phyloP scores from a whole-genome alignment of 2,797 vertebrate genomes.

The Lacerta bilineata region DNA sequence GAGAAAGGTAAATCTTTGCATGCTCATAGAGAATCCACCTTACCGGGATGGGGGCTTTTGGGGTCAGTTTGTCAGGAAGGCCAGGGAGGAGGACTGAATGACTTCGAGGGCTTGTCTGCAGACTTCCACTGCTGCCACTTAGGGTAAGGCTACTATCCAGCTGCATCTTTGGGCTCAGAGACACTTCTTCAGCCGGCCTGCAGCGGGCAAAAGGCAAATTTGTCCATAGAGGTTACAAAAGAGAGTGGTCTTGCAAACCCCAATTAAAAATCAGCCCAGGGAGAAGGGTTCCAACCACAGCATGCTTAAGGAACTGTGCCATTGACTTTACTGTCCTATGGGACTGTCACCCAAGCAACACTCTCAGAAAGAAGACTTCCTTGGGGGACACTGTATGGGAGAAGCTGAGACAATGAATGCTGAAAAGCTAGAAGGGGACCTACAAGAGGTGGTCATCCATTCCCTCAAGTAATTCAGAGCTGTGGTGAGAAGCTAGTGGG shows the following conservation, averaged over 20 bases:
- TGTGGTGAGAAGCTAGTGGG: background rate
- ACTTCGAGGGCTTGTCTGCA: conserved; percentile 87
- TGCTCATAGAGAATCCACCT: background rate
- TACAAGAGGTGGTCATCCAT: background rate
- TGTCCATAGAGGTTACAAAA: conserved; percentile 27
- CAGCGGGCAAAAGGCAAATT: conserved; percentile 5
- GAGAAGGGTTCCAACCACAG: background rate
- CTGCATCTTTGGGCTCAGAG: conserved; percentile 89
- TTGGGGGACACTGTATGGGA: background rate
- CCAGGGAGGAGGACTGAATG: conserved; percentile 88
- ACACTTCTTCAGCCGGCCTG: conserved; percentile 89
- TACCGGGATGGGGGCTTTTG: conserved; percentile 87
- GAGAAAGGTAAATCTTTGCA: background rate
- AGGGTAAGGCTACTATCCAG: conserved; percentile 82
- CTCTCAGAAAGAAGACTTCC: background rate
- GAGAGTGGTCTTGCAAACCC: rapidly evolving
- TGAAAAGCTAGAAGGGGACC: background rate
- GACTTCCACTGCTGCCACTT: conserved; percentile 75
- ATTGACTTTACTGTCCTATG: background rate
- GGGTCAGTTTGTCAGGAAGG: conserved; percentile 84
- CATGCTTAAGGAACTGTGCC: background rate
- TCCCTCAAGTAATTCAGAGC: background rate
- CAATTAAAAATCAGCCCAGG: background rate
- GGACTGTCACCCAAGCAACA: too few species aligned
- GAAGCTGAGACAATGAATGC: background rate